Percentiles rank a stretch among this genome's conserved stretches.
Evolutionary conservation across 2,113 vertebrate genomes (phyloP).

Genomic region (Corythornis cristatus): DNA sequence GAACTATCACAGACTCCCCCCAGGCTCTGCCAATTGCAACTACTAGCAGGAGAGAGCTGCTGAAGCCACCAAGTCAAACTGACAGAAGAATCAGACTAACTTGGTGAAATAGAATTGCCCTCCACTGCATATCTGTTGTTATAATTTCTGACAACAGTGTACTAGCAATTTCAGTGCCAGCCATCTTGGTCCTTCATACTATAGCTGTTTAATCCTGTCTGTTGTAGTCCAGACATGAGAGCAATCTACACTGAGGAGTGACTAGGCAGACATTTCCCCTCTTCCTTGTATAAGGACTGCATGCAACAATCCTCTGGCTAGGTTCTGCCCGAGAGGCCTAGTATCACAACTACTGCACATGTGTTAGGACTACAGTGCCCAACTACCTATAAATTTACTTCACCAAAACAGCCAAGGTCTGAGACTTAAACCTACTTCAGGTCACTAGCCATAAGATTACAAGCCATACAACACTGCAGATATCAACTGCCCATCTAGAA

Average conservation of each 20-base stretch:
- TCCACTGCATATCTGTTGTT: rapidly evolving
- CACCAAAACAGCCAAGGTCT: not conserved
- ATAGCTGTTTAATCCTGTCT: not conserved
- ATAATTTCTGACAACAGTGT: not conserved
- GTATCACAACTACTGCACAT: not conserved
- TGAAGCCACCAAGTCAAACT: not conserved
- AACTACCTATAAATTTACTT: not conserved
- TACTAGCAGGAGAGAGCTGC: not conserved
- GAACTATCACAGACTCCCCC: not conserved
- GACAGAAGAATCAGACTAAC: not conserved
- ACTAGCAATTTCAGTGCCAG: not conserved
- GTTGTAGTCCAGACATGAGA: rapidly evolving
- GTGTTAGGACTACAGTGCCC: not conserved
- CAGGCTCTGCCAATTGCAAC: not conserved
- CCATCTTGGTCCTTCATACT: not conserved
- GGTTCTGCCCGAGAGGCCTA: not conserved
- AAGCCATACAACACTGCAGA: rapidly evolving
- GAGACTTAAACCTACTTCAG: not conserved
- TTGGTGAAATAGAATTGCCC: not conserved
- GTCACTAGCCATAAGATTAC: not conserved
- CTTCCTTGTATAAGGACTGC: not conserved
- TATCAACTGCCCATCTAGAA: not conserved
- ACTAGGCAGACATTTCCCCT: not conserved
- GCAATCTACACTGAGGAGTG: not conserved
- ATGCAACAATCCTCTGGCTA: not conserved